Conservation (phyloP, 2,113 vertebrate species). For the Tachycineta bicolor region DNA sequence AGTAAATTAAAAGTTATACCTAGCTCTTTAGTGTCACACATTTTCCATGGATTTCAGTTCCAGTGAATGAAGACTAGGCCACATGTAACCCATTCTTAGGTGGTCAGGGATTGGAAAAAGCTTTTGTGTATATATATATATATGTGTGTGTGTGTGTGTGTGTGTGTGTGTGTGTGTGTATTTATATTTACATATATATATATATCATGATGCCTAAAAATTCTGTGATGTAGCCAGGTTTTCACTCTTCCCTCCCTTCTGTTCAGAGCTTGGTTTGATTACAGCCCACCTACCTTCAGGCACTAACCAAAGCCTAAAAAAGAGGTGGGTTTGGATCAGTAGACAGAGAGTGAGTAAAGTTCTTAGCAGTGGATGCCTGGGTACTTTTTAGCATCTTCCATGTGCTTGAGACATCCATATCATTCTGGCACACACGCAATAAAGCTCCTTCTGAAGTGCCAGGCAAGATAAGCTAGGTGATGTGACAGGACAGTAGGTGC, state of each 20-base stretch:
- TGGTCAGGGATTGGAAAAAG: background rate
- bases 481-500: background rate
- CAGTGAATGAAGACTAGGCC: background rate
- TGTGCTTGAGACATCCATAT: background rate
- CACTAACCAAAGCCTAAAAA: background rate
- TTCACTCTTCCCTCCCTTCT: background rate
- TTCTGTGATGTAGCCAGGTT: background rate
- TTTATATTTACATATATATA: no score
- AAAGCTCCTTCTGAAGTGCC: background rate
- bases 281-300: background rate
- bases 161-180: no score
- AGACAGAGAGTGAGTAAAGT: background rate
- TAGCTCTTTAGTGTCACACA: rapidly evolving
- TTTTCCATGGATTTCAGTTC: background rate
- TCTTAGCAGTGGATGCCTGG: background rate
- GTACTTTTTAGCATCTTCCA: background rate
- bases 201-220: background rate
- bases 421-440: rapidly evolving
- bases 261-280: background rate
- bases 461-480: background rate
- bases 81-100: background rate
- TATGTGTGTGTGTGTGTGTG: no score
- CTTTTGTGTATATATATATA: background rate
- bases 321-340: background rate
- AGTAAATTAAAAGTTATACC: background rate